phyloP scores from a whole-genome alignment of 2,888 invertebrate species.

The Geotrupes spiniger region DNA sequence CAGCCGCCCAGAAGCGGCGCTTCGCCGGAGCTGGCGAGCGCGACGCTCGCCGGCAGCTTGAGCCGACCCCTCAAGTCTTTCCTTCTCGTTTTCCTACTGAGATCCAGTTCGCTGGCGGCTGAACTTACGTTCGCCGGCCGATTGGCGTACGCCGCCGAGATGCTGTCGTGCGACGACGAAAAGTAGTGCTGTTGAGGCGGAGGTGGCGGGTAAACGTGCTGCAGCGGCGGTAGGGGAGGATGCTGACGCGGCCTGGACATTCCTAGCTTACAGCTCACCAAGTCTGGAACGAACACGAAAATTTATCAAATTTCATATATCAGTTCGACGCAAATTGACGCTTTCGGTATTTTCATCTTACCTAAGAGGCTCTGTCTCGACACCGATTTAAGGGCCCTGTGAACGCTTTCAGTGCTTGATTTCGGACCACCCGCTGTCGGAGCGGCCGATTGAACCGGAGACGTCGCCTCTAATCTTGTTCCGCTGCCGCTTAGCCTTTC shows the following conservation, averaged over 20 bases:
- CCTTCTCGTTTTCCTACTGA: conserved; percentile 67
- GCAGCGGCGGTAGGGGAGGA: conserved; percentile 50
- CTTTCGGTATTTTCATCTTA: conserved; percentile 21
- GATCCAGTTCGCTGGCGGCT: conserved; percentile 73
- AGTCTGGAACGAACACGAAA: conserved; percentile 57
- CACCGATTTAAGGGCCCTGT: conserved; percentile 54
- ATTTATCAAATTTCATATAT: not conserved
- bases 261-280: conserved; percentile 79
- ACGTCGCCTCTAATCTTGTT: conserved; percentile 52
- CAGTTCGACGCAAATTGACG: not conserved
- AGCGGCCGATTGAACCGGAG: conserved; percentile 47
- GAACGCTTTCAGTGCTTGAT: conserved; percentile 52
- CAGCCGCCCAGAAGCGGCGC: conserved; percentile 71
- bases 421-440: conserved; percentile 42
- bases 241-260: conserved; percentile 49
- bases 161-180: conserved; percentile 71
- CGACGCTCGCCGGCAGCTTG: conserved; percentile 60
- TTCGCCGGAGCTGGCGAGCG: conserved; percentile 69
- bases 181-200: conserved; percentile 60
- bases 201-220: conserved; percentile 54
- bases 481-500: conserved; percentile 57
- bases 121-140: conserved; percentile 57
- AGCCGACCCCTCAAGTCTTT: conserved; percentile 60
- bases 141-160: conserved; percentile 60
- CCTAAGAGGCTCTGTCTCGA: conserved; percentile 64